Evolutionary conservation across 2,888 invertebrate genomes (phyloP).

Genomic region (Drosophila rellima): DNA sequence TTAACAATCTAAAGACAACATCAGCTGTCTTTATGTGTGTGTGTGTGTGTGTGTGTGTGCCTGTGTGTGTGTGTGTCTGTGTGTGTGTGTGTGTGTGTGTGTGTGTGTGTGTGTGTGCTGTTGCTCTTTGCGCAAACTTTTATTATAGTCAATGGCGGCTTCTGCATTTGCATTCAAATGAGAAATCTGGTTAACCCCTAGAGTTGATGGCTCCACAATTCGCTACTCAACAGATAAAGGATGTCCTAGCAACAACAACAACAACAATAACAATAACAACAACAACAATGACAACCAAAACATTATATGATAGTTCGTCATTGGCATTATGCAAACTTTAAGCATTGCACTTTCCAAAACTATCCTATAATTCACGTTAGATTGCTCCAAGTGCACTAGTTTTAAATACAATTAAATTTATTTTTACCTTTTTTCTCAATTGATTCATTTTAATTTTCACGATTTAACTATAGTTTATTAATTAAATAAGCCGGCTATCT

Average conservation of each 20-base stretch:
- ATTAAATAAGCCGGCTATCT: too few relatives aligned
- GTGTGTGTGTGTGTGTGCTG: constrained; percentile 1
- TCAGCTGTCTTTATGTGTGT: constrained; percentile 27
- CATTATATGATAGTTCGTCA: not conserved
- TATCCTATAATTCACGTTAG: not conserved
- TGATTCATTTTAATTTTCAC: too few relatives aligned
- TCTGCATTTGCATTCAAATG: constrained; percentile 68
- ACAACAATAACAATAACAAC: constrained; percentile 3
- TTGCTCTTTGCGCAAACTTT: constrained; percentile 46
- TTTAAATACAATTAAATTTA: not conserved
- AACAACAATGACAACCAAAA: constrained; percentile 11
- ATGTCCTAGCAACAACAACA: not conserved
- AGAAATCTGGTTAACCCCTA: constrained; percentile 70
- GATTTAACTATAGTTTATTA: not conserved
- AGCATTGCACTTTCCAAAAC: not conserved
- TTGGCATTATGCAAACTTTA: not conserved
- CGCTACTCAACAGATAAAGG: not conserved
- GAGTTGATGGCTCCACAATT: constrained; percentile 29
- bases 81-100: constrained; percentile 1
- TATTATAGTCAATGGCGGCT: constrained; percentile 46
- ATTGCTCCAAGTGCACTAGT: not conserved
- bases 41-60: constrained; percentile 2
- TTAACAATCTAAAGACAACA: constrained; percentile 36
- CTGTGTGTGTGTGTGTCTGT: constrained; percentile 3
- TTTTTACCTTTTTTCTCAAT: not conserved